phyloP scores from a whole-genome alignment of 2,797 vertebrate genomes.

The Anableps anableps region DNA sequence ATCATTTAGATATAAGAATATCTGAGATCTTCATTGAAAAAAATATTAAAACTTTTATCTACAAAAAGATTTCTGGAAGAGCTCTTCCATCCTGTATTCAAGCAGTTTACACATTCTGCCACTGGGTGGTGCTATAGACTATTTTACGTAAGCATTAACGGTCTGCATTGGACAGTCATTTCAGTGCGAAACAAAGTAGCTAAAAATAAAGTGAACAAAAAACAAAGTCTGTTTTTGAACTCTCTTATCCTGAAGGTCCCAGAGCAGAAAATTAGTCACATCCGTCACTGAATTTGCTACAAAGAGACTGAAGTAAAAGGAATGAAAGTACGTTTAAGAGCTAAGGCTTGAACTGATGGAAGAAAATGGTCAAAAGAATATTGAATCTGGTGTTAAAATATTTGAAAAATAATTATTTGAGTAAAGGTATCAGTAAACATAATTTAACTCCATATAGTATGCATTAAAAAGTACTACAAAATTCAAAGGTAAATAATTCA shows the following conservation, averaged over 20 bases:
- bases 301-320: neutral
- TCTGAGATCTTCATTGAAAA: too few relatives aligned
- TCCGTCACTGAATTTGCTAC: neutral
- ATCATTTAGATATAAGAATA: too few relatives aligned
- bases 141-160: too few relatives aligned
- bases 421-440: neutral
- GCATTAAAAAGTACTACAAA: neutral
- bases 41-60: neutral
- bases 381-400: neutral
- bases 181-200: neutral
- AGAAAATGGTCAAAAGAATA: neutral
- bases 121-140: constrained; percentile 11
- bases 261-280: too few relatives aligned
- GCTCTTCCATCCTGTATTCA: neutral
- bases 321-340: neutral
- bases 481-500: neutral
- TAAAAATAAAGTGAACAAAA: neutral
- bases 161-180: neutral
- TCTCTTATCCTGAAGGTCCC: too few relatives aligned
- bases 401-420: neutral
- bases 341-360: neutral
- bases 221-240: neutral
- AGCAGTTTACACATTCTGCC: neutral
- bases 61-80: too few relatives aligned
- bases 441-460: neutral